These are phyloP conservation scores for Kryptolebias marmoratus DNA, from an alignment of 2,113 vertebrate species.

Conservation along the genomic window DNA sequence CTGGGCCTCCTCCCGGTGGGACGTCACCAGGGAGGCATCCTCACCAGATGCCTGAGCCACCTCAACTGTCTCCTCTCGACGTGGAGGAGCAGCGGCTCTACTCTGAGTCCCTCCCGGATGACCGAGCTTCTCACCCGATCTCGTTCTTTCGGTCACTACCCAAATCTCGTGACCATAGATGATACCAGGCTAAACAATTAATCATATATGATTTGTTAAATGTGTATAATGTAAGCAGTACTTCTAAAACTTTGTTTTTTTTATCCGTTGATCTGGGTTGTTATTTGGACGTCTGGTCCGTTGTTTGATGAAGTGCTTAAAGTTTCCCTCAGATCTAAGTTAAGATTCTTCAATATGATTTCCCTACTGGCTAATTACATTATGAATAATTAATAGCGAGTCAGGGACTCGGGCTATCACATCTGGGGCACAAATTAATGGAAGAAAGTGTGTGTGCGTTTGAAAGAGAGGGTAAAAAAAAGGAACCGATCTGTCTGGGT, in stretches of 20 bases:
- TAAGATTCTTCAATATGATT: conserved; percentile 68
- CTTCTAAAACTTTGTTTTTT: conserved; percentile 9
- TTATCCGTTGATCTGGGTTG: conserved; percentile 52
- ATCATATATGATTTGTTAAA: too few relatives aligned
- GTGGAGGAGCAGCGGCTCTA: too few relatives aligned
- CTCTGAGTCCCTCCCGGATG: too few relatives aligned
- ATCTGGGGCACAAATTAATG: conserved; percentile 43
- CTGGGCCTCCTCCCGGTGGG: too few relatives aligned
- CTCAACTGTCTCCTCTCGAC: too few relatives aligned
- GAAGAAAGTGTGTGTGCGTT: conserved; percentile 23
- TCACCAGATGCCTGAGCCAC: too few relatives aligned
- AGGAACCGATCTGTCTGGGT: conserved; percentile 43
- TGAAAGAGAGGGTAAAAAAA: conserved; percentile 6
- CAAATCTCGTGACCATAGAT: too few relatives aligned
- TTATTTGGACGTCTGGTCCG: conserved; percentile 50
- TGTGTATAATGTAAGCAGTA: background rate
- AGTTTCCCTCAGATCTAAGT: conserved; percentile 62
- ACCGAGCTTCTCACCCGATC: too few relatives aligned
- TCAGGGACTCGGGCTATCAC: conserved; percentile 48
- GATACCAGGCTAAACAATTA: too few relatives aligned
- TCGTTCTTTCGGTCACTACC: too few relatives aligned
- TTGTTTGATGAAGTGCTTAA: conserved; percentile 70
- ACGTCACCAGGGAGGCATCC: too few relatives aligned
- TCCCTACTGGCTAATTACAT: conserved; percentile 70
- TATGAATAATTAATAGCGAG: conserved; percentile 69